Base-by-base conservation (phyloP, 2,888 invertebrate species). In the Drosophila gaucha region DNA sequence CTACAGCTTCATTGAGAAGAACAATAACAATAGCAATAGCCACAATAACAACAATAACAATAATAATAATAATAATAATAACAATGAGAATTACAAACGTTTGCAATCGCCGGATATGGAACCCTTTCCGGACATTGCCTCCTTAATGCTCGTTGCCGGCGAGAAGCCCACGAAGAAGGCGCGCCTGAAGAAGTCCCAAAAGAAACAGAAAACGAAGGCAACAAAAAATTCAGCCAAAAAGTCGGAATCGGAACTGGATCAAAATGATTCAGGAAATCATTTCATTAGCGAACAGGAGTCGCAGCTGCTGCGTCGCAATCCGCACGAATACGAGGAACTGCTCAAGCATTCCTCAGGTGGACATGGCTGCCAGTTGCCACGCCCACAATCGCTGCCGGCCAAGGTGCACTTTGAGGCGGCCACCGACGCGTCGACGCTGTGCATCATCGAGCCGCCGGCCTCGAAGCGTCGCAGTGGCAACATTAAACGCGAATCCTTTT, bases 401-500 rank as follows among this genome's bases (percentile, higher is more conserved):
- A 65, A 79, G 51, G 78, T 72, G 56, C 68, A 74, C 20, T 77
- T 77, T 9, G 67, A 67, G 22, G 14, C 60, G 6, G 51, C 39
- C 3, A 52, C 20, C 1, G 20, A 46, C 6, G 28, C 9, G 24
- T 41, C 41, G 35, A 2, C 18, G 6, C 12, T n/a, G 38, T 33
- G 38, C 14, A 31, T 28, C 2, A 38, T n/a, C 2, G 28, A 31
- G 6, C 41, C 66, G 6, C 26, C 14, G 24, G 44, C 57, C 0
- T 8, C 47, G 0, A 78, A 72, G 18, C 68, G 62, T 16, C 57
- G 52, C n/a, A 50, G 57, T 6, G 54, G 20, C 35, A 44, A 54
- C 22, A 70, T 89, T 0, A 90, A 90, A 49, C 86, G 90, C 4
- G 90, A 90, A 38, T 90, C 90, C 0, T 90, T 90, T 56, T 31